Percentiles rank a stretch among this genome's conserved stretches.
These are phyloP conservation scores for Cryptus armator DNA, from an alignment of 2,888 invertebrate species.

Conservation along the genomic window DNA sequence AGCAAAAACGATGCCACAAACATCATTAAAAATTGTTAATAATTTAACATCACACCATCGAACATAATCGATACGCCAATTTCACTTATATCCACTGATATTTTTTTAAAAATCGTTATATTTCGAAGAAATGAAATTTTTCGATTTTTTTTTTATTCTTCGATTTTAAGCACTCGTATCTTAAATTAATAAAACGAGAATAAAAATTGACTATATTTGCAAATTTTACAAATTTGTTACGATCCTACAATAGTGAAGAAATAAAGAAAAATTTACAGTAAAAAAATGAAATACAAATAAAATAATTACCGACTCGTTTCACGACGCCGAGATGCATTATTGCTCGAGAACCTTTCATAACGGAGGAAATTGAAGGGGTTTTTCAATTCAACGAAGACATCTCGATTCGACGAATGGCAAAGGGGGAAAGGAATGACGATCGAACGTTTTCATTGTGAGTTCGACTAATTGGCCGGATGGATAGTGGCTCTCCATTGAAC, in stretches of 20 bases:
- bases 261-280: neutral
- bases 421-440: neutral
- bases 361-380: constrained; percentile 10
- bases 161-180: too few relatives aligned
- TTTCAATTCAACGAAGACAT: constrained; percentile 8
- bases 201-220: too few relatives aligned
- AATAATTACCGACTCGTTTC: neutral
- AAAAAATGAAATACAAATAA: neutral
- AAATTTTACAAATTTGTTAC: neutral
- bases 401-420: neutral
- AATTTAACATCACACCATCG: too few relatives aligned
- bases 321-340: neutral
- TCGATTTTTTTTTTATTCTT: too few relatives aligned
- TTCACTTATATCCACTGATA: too few relatives aligned
- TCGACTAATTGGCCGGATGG: constrained; percentile 21
- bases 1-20: too few relatives aligned
- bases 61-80: too few relatives aligned
- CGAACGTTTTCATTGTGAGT: constrained; percentile 29
- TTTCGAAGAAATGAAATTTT: too few relatives aligned
- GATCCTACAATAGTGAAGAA: neutral
- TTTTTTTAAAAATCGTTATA: too few relatives aligned
- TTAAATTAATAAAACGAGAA: too few relatives aligned
- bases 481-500: constrained; percentile 1
- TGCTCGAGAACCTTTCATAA: neutral
- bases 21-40: too few relatives aligned